Percentiles rank a stretch among this genome's conserved stretches.
Conservation (phyloP, 2,888 invertebrate genomes). For the Apamea sordens region DNA sequence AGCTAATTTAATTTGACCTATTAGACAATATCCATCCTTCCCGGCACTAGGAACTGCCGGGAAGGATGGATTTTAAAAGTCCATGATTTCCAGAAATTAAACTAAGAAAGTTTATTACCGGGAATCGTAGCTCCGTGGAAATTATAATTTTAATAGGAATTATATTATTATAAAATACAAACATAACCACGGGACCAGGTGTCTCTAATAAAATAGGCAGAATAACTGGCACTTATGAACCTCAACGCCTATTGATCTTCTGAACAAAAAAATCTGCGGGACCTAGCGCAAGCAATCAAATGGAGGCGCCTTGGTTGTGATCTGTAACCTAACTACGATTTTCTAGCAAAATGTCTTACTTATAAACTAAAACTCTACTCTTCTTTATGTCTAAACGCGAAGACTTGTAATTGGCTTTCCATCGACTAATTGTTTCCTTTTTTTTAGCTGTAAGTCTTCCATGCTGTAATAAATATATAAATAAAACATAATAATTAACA, state of each 20-base stretch:
- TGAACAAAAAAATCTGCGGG: neutral
- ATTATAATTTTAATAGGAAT: neutral
- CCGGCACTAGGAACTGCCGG: too few relatives aligned
- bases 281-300: neutral
- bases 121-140: neutral
- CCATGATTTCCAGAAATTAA: constrained; percentile 17
- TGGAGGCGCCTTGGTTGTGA: neutral
- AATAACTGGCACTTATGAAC: neutral
- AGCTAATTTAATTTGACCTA: neutral
- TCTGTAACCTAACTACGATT: neutral
- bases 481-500: neutral
- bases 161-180: neutral
- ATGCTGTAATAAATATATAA: too few relatives aligned
- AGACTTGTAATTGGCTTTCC: too few relatives aligned
- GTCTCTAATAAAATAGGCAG: neutral
- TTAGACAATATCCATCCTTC: constrained; percentile 3
- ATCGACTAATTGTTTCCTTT: too few relatives aligned
- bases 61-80: too few relatives aligned
- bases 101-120: neutral
- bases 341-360: neutral
- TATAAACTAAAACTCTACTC: too few relatives aligned
- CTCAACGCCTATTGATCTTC: too few relatives aligned
- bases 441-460: too few relatives aligned
- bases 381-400: too few relatives aligned
- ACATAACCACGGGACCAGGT: neutral